Evolutionary conservation across 2,888 invertebrate species (phyloP).

Genomic region (Ptilodon capucinus): DNA sequence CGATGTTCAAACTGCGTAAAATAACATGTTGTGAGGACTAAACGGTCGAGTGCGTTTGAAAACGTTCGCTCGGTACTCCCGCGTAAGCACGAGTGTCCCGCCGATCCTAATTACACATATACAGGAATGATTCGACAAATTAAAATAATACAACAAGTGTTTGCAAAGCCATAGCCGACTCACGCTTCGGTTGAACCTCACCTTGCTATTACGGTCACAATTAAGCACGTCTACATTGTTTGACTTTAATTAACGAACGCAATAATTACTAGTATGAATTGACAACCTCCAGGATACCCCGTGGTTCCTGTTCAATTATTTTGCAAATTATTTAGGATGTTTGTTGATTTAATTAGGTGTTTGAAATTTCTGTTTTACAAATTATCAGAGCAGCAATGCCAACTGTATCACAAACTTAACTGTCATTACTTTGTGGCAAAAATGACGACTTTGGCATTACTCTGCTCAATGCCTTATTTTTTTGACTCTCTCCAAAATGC

Average conservation of each 20-base stretch:
- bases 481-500: too few relatives aligned
- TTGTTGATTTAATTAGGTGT: conserved; percentile 2
- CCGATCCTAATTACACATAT: conserved; percentile 65
- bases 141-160: conserved; percentile 50
- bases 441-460: too few relatives aligned
- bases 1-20: conserved; percentile 53
- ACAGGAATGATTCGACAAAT: conserved; percentile 57
- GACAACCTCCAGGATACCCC: conserved; percentile 36
- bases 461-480: too few relatives aligned
- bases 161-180: conserved; percentile 50
- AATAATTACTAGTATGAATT: conserved; percentile 47
- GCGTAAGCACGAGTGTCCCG: conserved; percentile 73
- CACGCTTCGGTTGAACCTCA: conserved; percentile 59
- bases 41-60: conserved; percentile 64
- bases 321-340: conserved; percentile 24
- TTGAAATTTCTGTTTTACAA: conserved; percentile 4
- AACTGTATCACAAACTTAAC: too few relatives aligned
- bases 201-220: conserved; percentile 56
- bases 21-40: conserved; percentile 51
- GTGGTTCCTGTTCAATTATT: conserved; percentile 31
- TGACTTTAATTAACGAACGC: conserved; percentile 42
- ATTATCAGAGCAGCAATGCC: too few relatives aligned
- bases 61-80: conserved; percentile 68
- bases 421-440: too few relatives aligned
- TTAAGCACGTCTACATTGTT: conserved; percentile 48